Percentiles rank a stretch among this genome's conserved stretches.
phyloP scores from a whole-genome alignment of 1,140 invertebrate genomes.

The Heliconius himera region DNA sequence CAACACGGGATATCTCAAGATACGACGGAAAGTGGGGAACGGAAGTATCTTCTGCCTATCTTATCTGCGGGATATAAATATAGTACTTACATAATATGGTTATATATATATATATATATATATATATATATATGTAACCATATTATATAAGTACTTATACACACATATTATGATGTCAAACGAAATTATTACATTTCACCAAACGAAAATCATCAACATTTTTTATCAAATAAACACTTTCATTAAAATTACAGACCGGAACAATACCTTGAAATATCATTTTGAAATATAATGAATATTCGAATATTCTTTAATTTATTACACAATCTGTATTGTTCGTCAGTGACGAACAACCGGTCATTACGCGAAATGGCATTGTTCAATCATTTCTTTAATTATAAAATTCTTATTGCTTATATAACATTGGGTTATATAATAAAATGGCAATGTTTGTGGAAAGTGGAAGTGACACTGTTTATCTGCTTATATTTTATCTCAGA shows the following conservation, averaged over 20 bases:
- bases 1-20: too few relatives aligned
- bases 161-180: not conserved
- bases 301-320: constrained; percentile 30
- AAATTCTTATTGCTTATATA: constrained; percentile 5
- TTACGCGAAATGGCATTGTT: constrained; percentile 8
- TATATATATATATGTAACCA: too few relatives aligned
- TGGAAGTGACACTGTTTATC: not conserved
- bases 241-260: constrained; percentile 35
- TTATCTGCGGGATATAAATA: too few relatives aligned
- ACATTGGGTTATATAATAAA: not conserved
- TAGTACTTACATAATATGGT: too few relatives aligned
- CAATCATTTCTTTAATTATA: constrained; percentile 16
- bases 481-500: not conserved
- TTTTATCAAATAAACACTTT: constrained; percentile 43
- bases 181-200: not conserved
- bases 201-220: constrained; percentile 21
- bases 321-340: constrained; percentile 20
- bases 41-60: too few relatives aligned
- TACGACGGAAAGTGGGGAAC: too few relatives aligned
- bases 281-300: constrained; percentile 36
- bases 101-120: too few relatives aligned
- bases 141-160: too few relatives aligned
- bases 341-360: constrained; percentile 21
- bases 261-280: constrained; percentile 24
- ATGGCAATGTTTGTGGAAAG: not conserved